Conservation (phyloP, 2,888 invertebrate genomes). For the Andricus curvator region DNA sequence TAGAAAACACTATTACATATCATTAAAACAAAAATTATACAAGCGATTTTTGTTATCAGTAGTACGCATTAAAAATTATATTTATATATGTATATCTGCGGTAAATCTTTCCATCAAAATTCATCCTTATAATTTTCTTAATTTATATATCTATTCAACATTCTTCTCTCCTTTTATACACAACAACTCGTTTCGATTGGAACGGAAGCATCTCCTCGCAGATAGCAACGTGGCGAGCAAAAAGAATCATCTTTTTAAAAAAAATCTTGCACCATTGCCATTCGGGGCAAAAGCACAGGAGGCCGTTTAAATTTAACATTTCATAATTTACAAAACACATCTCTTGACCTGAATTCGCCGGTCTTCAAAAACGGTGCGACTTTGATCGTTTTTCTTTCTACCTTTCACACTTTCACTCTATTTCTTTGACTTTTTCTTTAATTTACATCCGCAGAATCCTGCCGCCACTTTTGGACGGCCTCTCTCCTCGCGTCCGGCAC, state of each 20-base stretch:
- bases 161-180: constrained; percentile 49
- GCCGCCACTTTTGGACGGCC: constrained; percentile 90
- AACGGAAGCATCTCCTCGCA: constrained; percentile 21
- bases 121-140: constrained; percentile 41
- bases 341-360: background rate
- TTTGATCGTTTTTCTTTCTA: background rate
- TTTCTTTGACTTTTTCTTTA: constrained; percentile 47
- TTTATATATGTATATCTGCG: constrained; percentile 50
- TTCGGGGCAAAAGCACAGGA: background rate
- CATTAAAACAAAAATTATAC: constrained; percentile 71
- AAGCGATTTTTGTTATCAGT: constrained; percentile 41
- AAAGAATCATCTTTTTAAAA: background rate
- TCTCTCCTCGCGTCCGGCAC: constrained; percentile 91
- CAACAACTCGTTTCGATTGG: constrained; percentile 1
- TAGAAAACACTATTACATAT: constrained; percentile 72
- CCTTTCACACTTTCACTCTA: background rate
- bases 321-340: background rate
- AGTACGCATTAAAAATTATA: constrained; percentile 17
- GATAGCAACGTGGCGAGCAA: background rate
- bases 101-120: background rate
- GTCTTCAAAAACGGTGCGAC: background rate
- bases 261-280: constrained; percentile 5
- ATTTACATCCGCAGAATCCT: constrained; percentile 74
- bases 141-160: constrained; percentile 64
- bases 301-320: background rate